Evolutionary conservation across 2,113 vertebrate genomes (phyloP), one percentile per base, ranked within the genome.

Genomic region (Vulpes ferrilata): DNA sequence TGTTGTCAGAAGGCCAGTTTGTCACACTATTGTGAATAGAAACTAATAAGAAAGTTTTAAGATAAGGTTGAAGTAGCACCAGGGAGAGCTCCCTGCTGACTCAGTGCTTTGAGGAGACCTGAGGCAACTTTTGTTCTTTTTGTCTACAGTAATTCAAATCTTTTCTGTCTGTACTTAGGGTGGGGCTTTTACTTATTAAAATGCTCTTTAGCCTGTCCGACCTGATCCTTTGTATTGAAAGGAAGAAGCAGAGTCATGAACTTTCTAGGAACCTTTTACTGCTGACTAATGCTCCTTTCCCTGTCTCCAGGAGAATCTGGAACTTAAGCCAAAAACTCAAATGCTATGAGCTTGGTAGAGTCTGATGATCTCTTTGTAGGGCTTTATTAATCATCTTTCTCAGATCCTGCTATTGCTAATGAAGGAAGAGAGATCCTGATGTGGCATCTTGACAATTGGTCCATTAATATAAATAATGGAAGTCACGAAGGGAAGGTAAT

Each of bases 141-240:
- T 93, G 69, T 67, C 51, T 78, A 78, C 4, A 88, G 30, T 78
- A 57, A 65, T 83, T 71, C 35, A 43, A 2, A 59, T 93, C 43
- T 64, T 81, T 95, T 85, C 83, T 30, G 0, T 85, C n/a, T 81
- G 13, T 74, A 71, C 59, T 22, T 11, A 38, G n/a, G 38, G 11
- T 67, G 23, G 32, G 32, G 19, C 32, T 35, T 67, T 86, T 27
- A 62, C 2, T 22, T 64, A 71, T 87, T 30, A 32, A 83, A 65
- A 59, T 67, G 10, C 9, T 6, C 9, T 6, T 59, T 35, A 67
- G 27, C 25, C 8, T 51, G 38, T 89, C 59, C 76, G 17, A 86
- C 53, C n/a, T 94, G 59, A 48, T 92, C 17, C 76, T 93, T 84
- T 64, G 43, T 90, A n/a, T 11, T 86, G 35, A 76, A 69, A 86